Base-by-base conservation (phyloP, 2,888 invertebrate species). In the Heteromyza rotundicornis region DNA sequence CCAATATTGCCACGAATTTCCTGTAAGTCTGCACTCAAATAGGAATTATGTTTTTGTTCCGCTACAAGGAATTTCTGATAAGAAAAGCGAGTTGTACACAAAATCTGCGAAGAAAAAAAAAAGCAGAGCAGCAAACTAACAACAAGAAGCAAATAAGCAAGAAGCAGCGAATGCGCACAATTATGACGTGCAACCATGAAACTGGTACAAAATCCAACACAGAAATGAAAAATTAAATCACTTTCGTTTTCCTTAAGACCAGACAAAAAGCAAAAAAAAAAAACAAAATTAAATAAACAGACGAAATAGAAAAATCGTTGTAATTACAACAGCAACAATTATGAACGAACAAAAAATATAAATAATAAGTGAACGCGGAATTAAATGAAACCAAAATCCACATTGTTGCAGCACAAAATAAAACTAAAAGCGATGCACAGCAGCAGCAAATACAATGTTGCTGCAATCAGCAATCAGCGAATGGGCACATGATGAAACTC, bases 151-250 rank as follows among this genome's bases (percentile, higher is more conserved):
- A 57, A 19, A 24, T 16, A 35, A 16, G 16, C 36, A 23, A 57
- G 32, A 16, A 36, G n/a, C n/a, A n/a, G n/a, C n/a, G n/a, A n/a
- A 22, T 32, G 22, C 62, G 64, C 59, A 58, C 69, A 69, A 70
- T 68, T 68, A 71, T 68, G 66, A 71, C 69, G 71, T 71, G 70
- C 69, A 71, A 70, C 68, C 71, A 69, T 71, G 69, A 70, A 71
- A 70, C 70, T 71, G 71, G 70, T 70, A 71, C 70, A 71, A 69
- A 65, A 71, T 64, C 66, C 61, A 64, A 64, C 64, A 67, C 64
- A 60, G 60, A 61, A 65, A 62, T 59, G 50, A 60, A 56, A 64
- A 59, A 59, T 36, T 60, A 51, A 55, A 67, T 55, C 63, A 67
- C 68, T 69, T 69, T 69, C 69, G 55, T 69, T 69, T 69, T 69